Base-by-base conservation (phyloP, 53 echinoderm and acorn worm species). In the Crossaster papposus region DNA sequence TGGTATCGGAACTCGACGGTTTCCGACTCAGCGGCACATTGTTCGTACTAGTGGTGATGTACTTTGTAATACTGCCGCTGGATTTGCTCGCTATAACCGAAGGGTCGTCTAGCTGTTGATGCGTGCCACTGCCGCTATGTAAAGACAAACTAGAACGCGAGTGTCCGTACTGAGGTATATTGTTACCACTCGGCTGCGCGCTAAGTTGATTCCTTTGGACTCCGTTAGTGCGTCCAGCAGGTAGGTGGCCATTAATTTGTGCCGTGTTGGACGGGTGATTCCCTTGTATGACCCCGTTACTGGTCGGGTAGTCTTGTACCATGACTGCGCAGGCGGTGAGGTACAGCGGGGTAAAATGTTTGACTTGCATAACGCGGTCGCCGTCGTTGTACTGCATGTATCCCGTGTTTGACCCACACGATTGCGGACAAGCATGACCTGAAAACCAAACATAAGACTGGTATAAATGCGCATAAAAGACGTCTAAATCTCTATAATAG, bases 331-430 rank as follows among this genome's bases (percentile, higher is more conserved):
- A 94, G 32, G 92, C 94, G 23, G 98, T 98, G 20, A 98, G 92
- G 90, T 98, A 98, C 26, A 98, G 87, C 22, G 98, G 98, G 37
- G 98, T 94, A 82, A 98, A 98, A 24, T 94, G 98, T 79, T 96
- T 96, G 29, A 98, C 91, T 77, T 96, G 95, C 70, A 95, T 93
- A 31, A 98, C 80, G 20, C 91, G 81, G 28, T 98, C 96, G 20
- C 93, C 95, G 86, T 98, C 96, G 34, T 89, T 91, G 92, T 96
- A 98, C 58, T 96, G 94, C 73, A 96, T 96, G 85, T 91, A 91
- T 24, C 91, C 98, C 23, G 93, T 90, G 62, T 93, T 96, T 15
- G 96, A 96, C 32, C 98, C 98, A 79, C 98, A 98, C 4, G 98
- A 98, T 26, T 91, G 91, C 15, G 89, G 83, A 55, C 95, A 96